Conservation (phyloP, 23 tunicate genomes). For the Halocynthia aurantium region DNA sequence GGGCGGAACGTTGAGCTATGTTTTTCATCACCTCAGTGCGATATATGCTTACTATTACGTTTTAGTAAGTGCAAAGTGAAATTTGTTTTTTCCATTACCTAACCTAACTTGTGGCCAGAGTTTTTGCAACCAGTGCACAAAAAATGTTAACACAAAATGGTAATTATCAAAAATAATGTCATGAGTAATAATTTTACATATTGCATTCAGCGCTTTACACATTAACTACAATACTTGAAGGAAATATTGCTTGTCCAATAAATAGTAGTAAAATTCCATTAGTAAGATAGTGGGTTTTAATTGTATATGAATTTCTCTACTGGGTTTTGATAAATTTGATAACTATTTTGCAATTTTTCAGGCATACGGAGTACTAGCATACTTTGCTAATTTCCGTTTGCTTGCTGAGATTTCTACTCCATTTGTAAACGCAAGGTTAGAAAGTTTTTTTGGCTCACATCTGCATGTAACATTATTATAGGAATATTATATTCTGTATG, state of each 20-base stretch:
- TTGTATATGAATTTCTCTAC: too few species aligned
- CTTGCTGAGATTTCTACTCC: slow-evolving; percentile 77
- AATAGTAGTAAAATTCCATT: too few species aligned
- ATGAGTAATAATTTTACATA: too few species aligned
- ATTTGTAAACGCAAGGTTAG: slow-evolving; percentile 61
- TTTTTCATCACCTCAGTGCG: slow-evolving; percentile 27
- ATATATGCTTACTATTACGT: slow-evolving; percentile 27
- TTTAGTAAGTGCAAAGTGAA: slow-evolving; percentile 13
- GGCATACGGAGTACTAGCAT: slow-evolving; percentile 20
- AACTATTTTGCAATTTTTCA: slow-evolving; percentile 8
- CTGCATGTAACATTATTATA: neutral
- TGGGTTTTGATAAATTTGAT: too few species aligned
- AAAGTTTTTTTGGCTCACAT: neutral
- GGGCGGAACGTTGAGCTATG: slow-evolving; percentile 13
- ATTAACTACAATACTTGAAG: too few species aligned
- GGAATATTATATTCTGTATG: neutral
- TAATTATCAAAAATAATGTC: too few species aligned
- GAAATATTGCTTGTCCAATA: too few species aligned
- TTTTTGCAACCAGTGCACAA: neutral
- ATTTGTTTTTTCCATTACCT: neutral
- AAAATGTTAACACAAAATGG: too few species aligned
- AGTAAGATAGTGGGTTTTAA: too few species aligned
- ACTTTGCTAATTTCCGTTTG: slow-evolving; percentile 50
- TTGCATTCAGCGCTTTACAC: too few species aligned
- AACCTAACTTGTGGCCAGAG: neutral